phyloP scores from a whole-genome alignment of 1,140 invertebrate species.

The Zaprionus tsacasi region DNA sequence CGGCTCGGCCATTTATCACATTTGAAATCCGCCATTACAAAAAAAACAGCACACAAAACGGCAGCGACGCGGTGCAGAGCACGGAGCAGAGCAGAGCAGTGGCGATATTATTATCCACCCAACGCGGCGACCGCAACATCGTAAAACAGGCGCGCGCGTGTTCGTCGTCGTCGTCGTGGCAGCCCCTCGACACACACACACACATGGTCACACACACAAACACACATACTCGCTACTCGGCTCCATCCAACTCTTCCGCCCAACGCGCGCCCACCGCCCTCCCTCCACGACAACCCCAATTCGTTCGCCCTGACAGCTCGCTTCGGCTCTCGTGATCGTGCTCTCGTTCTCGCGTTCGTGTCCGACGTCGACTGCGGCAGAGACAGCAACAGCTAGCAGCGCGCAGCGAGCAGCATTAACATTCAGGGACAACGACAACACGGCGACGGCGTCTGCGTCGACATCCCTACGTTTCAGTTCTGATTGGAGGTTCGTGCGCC shows the following conservation, averaged over 20 bases:
- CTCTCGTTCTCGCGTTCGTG: conserved; percentile 49
- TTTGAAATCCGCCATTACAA: conserved; percentile 62
- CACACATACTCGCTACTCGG: conserved; percentile 44
- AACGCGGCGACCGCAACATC: conserved; percentile 51
- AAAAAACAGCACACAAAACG: conserved; percentile 56
- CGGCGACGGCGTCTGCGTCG: conserved; percentile 68
- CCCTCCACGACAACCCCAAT: conserved; percentile 1
- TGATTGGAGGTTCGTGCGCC: conserved; percentile 80
- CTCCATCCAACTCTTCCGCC: conserved; percentile 65
- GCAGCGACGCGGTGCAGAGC: conserved; percentile 40
- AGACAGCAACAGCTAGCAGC: conserved; percentile 11
- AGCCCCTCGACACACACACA: conserved; percentile 43
- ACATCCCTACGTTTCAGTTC: conserved; percentile 80
- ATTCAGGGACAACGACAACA: conserved; percentile 76
- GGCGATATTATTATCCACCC: conserved; percentile 65
- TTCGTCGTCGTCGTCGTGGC: conserved; percentile 66
- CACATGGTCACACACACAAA: conserved; percentile 25
- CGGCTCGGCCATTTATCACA: conserved; percentile 53
- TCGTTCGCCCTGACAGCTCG: conserved; percentile 34
- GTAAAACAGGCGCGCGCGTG: conserved; percentile 65
- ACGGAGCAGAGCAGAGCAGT: conserved; percentile 39
- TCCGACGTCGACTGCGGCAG: conserved; percentile 33
- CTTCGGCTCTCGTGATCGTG: conserved; percentile 54
- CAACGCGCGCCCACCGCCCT: conserved; percentile 27
- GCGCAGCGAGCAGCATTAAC: conserved; percentile 39